Conservation (phyloP, 1,140 invertebrate species). For the Medauroidea extradentata region DNA sequence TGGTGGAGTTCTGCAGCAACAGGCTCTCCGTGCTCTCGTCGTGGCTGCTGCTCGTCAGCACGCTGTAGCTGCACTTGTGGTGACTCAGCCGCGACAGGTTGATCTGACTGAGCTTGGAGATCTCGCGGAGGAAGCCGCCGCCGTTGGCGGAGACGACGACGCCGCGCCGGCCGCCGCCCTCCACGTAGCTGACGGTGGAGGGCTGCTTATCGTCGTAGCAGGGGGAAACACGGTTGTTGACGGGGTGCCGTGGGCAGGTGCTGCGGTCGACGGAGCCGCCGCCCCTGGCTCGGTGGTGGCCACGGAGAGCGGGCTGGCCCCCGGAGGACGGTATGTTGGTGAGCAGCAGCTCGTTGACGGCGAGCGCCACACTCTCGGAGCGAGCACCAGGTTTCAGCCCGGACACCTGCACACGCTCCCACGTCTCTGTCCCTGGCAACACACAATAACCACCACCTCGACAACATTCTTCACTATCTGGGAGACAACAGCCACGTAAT, state of each 20-base stretch:
- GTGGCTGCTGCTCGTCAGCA: conserved; percentile 52
- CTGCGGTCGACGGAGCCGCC: conserved; percentile 36
- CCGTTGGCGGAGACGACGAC: conserved; percentile 19
- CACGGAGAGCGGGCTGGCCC: conserved; percentile 29
- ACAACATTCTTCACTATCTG: too few species aligned
- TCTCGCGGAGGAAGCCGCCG: conserved; percentile 60
- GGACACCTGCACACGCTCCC: conserved; percentile 67
- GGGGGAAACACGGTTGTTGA: conserved; percentile 40
- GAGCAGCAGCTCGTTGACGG: conserved; percentile 52
- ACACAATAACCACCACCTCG: too few species aligned
- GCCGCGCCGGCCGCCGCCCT: conserved; percentile 15
- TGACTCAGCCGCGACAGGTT: conserved; percentile 63
- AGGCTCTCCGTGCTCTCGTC: conserved; percentile 67
- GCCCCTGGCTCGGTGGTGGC: conserved; percentile 27
- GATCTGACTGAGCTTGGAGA: conserved; percentile 67
- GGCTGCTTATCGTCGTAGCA: conserved; percentile 42
- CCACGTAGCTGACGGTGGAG: conserved; percentile 24
- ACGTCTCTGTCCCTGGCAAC: conserved; percentile 62
- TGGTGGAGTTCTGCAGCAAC: conserved; percentile 36
- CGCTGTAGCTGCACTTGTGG: conserved; percentile 65
- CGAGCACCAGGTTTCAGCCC: conserved; percentile 67
- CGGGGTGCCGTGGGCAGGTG: conserved; percentile 38
- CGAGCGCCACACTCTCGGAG: conserved; percentile 56
- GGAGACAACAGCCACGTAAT: too few species aligned
- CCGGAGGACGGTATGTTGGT: neutral